Conservation (phyloP, 2,797 vertebrate genomes). For the Numenius phaeopus region DNA sequence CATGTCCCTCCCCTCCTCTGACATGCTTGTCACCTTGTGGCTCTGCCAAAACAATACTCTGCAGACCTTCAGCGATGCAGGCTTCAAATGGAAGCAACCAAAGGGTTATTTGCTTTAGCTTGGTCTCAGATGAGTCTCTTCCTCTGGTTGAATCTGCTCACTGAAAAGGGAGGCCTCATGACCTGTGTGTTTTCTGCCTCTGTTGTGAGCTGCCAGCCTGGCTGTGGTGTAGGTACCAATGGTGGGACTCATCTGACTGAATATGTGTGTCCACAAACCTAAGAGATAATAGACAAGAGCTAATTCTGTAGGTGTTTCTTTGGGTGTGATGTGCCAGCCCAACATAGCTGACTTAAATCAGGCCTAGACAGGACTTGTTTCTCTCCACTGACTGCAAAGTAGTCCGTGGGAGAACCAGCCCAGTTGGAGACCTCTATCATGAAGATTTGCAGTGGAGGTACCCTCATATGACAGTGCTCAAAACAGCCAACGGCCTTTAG, state of each 20-base stretch:
- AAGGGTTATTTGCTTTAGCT: background rate
- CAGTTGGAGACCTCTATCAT: background rate
- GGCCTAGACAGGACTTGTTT: background rate
- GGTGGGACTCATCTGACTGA: background rate
- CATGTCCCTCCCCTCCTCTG: background rate
- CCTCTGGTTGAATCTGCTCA: background rate
- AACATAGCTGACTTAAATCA: background rate
- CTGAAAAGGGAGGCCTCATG: background rate
- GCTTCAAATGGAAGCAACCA: background rate
- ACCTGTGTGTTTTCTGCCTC: background rate
- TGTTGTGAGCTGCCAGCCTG: background rate
- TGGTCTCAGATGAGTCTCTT: background rate
- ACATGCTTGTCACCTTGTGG: background rate
- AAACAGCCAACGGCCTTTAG: background rate
- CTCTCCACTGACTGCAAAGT: background rate
- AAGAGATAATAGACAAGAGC: background rate
- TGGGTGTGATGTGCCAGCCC: background rate
- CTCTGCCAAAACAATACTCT: background rate
- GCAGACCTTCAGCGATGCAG: background rate
- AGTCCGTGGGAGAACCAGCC: background rate
- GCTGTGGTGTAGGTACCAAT: background rate
- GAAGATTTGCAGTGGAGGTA: background rate
- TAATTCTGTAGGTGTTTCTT: background rate
- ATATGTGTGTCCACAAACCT: rapidly evolving
- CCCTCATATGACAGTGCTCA: background rate